Conservation (phyloP, 2,888 invertebrate species). For the Margaritifera margaritifera region DNA sequence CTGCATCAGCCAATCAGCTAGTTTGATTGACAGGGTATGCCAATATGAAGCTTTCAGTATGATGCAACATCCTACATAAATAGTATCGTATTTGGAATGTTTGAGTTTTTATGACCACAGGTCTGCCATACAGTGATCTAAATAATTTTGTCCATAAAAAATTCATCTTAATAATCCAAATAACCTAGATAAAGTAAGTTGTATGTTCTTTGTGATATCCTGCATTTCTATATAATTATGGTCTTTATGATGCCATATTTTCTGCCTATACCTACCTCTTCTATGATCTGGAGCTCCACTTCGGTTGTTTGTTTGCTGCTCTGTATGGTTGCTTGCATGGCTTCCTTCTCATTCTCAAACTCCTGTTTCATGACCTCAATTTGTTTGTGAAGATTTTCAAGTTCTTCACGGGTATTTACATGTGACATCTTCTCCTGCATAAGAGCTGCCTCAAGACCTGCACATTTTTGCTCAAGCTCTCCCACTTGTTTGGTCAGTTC, state of each 20-base stretch:
- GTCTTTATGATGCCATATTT: background rate
- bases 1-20: too few relatives aligned
- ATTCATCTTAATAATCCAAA: too few relatives aligned
- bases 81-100: too few relatives aligned
- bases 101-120: too few relatives aligned
- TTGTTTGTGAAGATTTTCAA: constrained; percentile 61
- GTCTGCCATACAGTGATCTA: too few relatives aligned
- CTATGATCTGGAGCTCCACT: constrained; percentile 51
- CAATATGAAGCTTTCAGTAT: too few relatives aligned
- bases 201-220: too few relatives aligned
- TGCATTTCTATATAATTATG: too few relatives aligned
- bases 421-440: constrained; percentile 61
- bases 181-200: too few relatives aligned
- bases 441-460: constrained; percentile 50
- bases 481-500: constrained; percentile 43
- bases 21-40: too few relatives aligned
- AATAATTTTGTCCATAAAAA: too few relatives aligned
- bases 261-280: constrained; percentile 42
- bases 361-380: constrained; percentile 48
- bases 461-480: constrained; percentile 46
- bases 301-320: constrained; percentile 39
- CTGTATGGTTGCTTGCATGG: constrained; percentile 47
- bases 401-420: constrained; percentile 57
- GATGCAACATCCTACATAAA: too few relatives aligned
- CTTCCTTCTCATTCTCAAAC: constrained; percentile 45